Conservation (phyloP, 2,113 vertebrate species). For the Sapayoa aenigma region DNA sequence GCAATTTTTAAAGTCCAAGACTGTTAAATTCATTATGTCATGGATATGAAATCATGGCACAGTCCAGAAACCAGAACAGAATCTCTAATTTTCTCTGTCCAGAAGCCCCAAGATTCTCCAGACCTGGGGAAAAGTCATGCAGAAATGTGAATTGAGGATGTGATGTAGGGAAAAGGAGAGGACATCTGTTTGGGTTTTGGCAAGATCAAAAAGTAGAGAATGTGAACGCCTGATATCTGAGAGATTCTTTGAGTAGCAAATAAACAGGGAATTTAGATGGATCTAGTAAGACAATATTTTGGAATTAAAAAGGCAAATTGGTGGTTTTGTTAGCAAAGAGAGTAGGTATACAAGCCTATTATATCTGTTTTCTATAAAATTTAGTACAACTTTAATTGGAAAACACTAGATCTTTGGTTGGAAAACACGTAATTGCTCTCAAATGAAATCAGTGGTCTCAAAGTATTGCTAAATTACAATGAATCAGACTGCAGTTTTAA, state of each 20-base stretch:
- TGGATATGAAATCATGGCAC: neutral
- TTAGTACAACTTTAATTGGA: neutral
- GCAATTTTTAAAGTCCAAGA: neutral
- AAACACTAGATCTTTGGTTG: neutral
- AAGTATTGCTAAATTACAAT: neutral
- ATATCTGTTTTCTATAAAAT: neutral
- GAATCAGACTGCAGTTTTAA: neutral
- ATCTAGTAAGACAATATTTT: neutral
- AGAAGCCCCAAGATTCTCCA: neutral
- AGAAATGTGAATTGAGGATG: neutral
- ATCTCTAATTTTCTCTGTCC: neutral
- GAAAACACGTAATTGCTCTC: neutral
- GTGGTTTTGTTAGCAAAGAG: neutral
- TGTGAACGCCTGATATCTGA: neutral
- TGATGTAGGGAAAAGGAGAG: neutral
- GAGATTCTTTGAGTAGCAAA: neutral
- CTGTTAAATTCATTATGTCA: neutral
- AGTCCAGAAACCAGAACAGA: neutral
- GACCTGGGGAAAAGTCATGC: neutral
- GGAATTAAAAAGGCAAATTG: neutral
- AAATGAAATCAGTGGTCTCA: neutral
- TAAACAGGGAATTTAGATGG: neutral
- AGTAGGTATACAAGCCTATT: neutral
- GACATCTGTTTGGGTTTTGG: neutral
- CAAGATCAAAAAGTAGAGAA: neutral